Evolutionary conservation across 2,888 invertebrate species (phyloP).

Genomic region (Heteromyza rotundicornis): DNA sequence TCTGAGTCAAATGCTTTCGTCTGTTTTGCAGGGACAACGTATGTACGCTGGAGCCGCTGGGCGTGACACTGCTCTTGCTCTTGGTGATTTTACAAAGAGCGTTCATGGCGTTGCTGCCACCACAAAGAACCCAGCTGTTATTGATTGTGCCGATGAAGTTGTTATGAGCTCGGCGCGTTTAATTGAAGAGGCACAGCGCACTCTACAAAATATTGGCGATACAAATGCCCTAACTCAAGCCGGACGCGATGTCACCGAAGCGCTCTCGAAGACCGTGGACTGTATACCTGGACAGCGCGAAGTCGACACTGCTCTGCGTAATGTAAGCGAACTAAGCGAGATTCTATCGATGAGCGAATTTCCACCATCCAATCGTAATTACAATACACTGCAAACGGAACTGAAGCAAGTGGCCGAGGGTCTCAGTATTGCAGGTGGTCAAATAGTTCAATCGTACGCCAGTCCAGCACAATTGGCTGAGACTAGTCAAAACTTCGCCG

Average conservation of each 20-base stretch:
- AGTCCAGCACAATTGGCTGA: slow-evolving; percentile 74
- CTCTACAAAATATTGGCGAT: slow-evolving; percentile 58
- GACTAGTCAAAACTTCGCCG: slow-evolving; percentile 78
- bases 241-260: slow-evolving; percentile 73
- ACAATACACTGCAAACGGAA: slow-evolving; percentile 83
- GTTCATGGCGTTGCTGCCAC: slow-evolving; percentile 82
- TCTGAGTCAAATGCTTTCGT: slow-evolving; percentile 85
- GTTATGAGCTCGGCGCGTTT: slow-evolving; percentile 78
- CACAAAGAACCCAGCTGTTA: slow-evolving; percentile 68
- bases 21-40: slow-evolving; percentile 81
- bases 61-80: slow-evolving; percentile 77
- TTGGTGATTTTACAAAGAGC: slow-evolving; percentile 76
- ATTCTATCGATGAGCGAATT: slow-evolving; percentile 77
- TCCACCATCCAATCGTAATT: slow-evolving; percentile 75
- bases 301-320: slow-evolving; percentile 86
- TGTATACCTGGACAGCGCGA: slow-evolving; percentile 93
- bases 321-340: slow-evolving; percentile 78
- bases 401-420: slow-evolving; percentile 83
- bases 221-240: slow-evolving; percentile 70
- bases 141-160: slow-evolving; percentile 79
- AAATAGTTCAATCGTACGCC: slow-evolving; percentile 79
- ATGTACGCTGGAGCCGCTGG: slow-evolving; percentile 82
- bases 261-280: slow-evolving; percentile 72
- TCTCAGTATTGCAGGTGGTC: slow-evolving; percentile 82
- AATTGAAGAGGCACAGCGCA: slow-evolving; percentile 81